Base-by-base conservation (phyloP, 2,888 invertebrate genomes). In the Habrosyne pyritoides region DNA sequence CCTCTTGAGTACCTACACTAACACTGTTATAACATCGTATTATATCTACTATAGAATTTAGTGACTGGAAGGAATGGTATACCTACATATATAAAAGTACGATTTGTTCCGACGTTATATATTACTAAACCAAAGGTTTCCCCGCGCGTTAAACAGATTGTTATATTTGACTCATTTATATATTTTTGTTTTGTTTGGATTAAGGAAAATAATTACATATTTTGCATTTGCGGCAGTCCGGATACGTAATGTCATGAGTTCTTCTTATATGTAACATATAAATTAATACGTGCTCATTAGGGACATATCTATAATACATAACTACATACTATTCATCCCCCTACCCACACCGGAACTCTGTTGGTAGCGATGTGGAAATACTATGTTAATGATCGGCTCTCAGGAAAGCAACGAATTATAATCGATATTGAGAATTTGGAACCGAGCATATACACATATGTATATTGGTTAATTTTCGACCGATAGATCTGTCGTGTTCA, bases 1-100 rank as follows among this genome's bases (percentile, higher is more conserved):
- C 69, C 79, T 78, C 77, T 74, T 73, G 72, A 71, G 73, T 70
- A 68, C 67, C 66, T 68, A 74, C 73, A 71, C 74, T 71, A 69
- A 69, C 75, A 75, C 73, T 67, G 73, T 71, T 75, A 69, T 74
- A 22, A 24, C n/a, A 68, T 68, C 54, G 55, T 61, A 65, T 57
- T 65, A 58, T 53, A 53, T 28, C 28, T n/a, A n/a, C 60, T 66
- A 57, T 66, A 54, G 60, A 67, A 63, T 62, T 60, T 61, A 61
- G 52, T 49, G 18, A 28, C 28, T 18, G 28, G 18, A 8, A 30
- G 18, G 14, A 2, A n/a, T 48, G 4, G n/a, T 28, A 28, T 49
- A 28, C 12, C 14, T 22, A 14, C 8, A 10, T 26, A 22, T 2
- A 33, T 49, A 26, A 12, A 21, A 10, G 18, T 12, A 5, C 28